Evolutionary conservation across 2,888 invertebrate species (phyloP).

Genomic region (Hypomecis atomaria): DNA sequence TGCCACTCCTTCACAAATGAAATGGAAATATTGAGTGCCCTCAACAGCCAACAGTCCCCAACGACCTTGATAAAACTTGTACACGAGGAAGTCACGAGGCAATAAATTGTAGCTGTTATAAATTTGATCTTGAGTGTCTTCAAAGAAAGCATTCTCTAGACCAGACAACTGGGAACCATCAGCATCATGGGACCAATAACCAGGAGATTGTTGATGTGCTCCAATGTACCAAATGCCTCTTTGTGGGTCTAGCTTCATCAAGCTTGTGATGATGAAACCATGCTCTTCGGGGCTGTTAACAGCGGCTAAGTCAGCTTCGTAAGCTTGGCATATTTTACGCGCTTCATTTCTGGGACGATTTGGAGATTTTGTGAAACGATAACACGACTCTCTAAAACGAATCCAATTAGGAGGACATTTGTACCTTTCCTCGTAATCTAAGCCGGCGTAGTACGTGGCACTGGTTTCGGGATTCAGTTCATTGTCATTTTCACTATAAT

Average conservation of each 20-base stretch:
- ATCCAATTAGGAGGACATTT: slow-evolving; percentile 95
- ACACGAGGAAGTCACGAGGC: slow-evolving; percentile 90
- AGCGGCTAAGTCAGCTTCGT: slow-evolving; percentile 91
- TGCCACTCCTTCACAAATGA: slow-evolving; percentile 95
- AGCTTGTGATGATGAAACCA: slow-evolving; percentile 91
- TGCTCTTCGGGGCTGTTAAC: slow-evolving; percentile 94
- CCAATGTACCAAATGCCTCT: slow-evolving; percentile 95
- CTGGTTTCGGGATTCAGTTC: slow-evolving; percentile 73
- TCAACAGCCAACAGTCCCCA: slow-evolving; percentile 94
- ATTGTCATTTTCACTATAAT: slow-evolving; percentile 66
- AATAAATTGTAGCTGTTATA: slow-evolving; percentile 79
- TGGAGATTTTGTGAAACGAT: slow-evolving; percentile 95
- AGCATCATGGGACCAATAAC: slow-evolving; percentile 92
- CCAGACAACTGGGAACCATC: slow-evolving; percentile 92
- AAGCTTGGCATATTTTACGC: slow-evolving; percentile 92
- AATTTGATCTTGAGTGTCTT: slow-evolving; percentile 74
- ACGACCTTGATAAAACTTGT: slow-evolving; percentile 90
- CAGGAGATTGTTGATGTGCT: slow-evolving; percentile 89
- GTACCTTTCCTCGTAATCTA: slow-evolving; percentile 76
- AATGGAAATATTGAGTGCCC: slow-evolving; percentile 90
- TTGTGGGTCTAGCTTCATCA: slow-evolving; percentile 93
- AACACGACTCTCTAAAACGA: slow-evolving; percentile 92
- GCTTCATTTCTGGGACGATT: slow-evolving; percentile 92
- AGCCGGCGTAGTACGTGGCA: slow-evolving; percentile 71
- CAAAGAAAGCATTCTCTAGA: slow-evolving; percentile 93